phyloP scores from a whole-genome alignment of 1,140 invertebrate species.

The Tetragonula clypearis region DNA sequence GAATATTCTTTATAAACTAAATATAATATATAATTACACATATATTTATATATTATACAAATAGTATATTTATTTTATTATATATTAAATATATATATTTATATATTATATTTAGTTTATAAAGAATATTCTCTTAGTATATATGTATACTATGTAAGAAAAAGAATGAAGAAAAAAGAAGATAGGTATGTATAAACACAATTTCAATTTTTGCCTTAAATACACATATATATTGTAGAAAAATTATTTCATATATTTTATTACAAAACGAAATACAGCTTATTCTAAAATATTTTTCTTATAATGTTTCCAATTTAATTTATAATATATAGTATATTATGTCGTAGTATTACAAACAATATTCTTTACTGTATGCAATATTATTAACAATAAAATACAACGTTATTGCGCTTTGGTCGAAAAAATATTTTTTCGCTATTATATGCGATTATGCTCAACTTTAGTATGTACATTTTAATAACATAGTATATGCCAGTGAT shows the following conservation, averaged over 20 bases:
- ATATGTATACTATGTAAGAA: background rate
- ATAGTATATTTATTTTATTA: too few species aligned
- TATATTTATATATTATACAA: too few species aligned
- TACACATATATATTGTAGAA: slow-evolving; percentile 7
- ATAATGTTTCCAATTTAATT: slow-evolving; percentile 2
- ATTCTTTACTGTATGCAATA: slow-evolving; percentile 19
- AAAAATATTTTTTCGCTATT: slow-evolving; percentile 55
- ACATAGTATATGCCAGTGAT: slow-evolving; percentile 35
- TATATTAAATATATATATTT: too few species aligned
- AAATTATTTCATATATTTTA: slow-evolving; percentile 39
- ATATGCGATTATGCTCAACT: slow-evolving; percentile 45
- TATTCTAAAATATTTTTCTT: background rate
- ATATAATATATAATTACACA: too few species aligned
- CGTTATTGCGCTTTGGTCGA: slow-evolving; percentile 24
- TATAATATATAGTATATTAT: slow-evolving; percentile 19
- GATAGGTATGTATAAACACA: slow-evolving; percentile 4
- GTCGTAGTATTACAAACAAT: slow-evolving; percentile 45
- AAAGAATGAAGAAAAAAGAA: background rate
- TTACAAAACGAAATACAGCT: background rate
- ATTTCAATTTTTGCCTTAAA: slow-evolving; percentile 38
- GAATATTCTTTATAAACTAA: too few species aligned
- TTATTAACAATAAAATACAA: slow-evolving; percentile 12
- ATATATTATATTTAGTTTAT: background rate
- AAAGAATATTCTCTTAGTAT: background rate
- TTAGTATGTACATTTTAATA: slow-evolving; percentile 47